Percentiles rank a stretch among this genome's conserved stretches.
Evolutionary conservation across 2,888 invertebrate species (phyloP).

Genomic region (Crematogaster levior): DNA sequence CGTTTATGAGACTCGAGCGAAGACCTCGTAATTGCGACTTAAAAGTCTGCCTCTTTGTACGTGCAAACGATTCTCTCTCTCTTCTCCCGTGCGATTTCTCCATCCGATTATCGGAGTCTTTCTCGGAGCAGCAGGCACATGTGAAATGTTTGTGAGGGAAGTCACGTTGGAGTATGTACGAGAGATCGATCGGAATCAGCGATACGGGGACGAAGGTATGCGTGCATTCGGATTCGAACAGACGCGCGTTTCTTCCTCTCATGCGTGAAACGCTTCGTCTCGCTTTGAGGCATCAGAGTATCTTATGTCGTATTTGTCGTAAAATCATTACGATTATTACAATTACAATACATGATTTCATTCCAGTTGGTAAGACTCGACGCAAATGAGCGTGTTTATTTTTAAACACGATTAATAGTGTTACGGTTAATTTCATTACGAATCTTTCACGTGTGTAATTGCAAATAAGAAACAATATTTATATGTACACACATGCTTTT

Average conservation of each 20-base stretch:
- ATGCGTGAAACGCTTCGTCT: background rate
- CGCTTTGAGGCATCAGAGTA: background rate
- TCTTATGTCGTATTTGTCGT: background rate
- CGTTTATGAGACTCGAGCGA: background rate
- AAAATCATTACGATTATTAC: background rate
- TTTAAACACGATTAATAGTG: background rate
- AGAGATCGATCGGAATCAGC: constrained; percentile 22
- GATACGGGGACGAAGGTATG: background rate
- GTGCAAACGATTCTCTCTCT: background rate
- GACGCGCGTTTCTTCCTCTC: constrained; percentile 36
- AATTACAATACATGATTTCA: too few relatives aligned
- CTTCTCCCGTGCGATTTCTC: constrained; percentile 12
- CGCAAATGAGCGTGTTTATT: background rate
- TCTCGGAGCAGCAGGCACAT: background rate
- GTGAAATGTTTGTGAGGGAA: background rate
- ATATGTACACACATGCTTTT: background rate
- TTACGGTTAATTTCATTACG: background rate
- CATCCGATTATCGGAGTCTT: background rate
- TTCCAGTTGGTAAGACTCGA: background rate
- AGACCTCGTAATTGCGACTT: background rate
- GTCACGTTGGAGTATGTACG: background rate
- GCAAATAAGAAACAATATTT: background rate
- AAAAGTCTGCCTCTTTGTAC: background rate
- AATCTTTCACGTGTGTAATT: background rate
- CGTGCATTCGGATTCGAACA: background rate